Evolutionary conservation across 2,113 vertebrate species (phyloP), one percentile per base, ranked within the genome.

Genomic region (Toxotes jaculatrix): DNA sequence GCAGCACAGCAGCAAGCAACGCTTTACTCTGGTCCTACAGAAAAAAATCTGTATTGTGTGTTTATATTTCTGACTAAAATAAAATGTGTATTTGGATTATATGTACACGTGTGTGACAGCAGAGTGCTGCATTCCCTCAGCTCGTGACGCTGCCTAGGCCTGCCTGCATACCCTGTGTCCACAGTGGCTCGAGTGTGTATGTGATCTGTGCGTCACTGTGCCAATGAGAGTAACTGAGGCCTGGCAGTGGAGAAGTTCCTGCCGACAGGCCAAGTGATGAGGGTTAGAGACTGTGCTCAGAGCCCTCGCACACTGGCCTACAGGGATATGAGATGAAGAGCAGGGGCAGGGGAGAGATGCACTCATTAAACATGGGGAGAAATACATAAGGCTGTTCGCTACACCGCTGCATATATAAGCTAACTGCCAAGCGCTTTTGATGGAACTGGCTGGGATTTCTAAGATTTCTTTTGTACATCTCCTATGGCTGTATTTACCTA

Each of bases 131-230:
- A 57, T 68, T 72, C 68, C 59, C 80, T 67, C 2, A 36, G 67
- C 73, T 72, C 21, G 16, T 84, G 77, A 55, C 38, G 42, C 73
- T 61, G 69, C 74, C 60, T 53, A 16, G 61, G 42, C 70, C 75
- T 85, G 56, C 19, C 47, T 51, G 57, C 67, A 51, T 63, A 51
- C 59, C 56, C 47, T 45, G 60, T 69, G 57, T 79, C 81, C 61
- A 74, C 43, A 72, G 49, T 63, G 85, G 78, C 59, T 32, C 57
- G 62, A 76, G 79, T 74, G 79, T 84, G 70, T 82, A 71, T 89
- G 62, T 47, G 77, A 82, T 85, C 71, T 57, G 64, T 89, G 88
- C 80, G 80, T 87, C 85, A 89, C 87, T 74, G 79, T 78, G 80
- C 83, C 83, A 80, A 31, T 59, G 80, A 83, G 87, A 89, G 88